Conservation (phyloP, 2,797 vertebrate species). For the Anableps anableps region DNA sequence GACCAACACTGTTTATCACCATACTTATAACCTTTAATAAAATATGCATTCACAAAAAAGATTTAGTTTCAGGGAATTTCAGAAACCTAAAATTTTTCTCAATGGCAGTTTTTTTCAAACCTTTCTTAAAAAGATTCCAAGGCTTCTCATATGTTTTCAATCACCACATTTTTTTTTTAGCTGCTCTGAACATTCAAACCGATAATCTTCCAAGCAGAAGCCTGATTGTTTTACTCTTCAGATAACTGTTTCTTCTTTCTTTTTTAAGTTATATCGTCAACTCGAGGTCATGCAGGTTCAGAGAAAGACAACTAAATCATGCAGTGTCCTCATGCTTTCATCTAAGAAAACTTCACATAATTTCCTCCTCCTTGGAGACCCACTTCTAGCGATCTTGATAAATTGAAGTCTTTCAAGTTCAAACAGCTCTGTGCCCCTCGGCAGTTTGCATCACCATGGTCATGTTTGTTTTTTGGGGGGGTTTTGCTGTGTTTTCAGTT, state of each 20-base stretch:
- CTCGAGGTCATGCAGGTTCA: conserved; percentile 32
- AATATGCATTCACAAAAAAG: not conserved
- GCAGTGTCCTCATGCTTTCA: conserved; percentile 58
- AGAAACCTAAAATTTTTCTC: not conserved
- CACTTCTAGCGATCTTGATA: conserved; percentile 56
- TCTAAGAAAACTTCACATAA: conserved; percentile 58
- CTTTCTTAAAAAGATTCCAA: not conserved
- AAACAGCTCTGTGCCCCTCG: conserved; percentile 46
- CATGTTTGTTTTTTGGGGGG: conserved; percentile 62
- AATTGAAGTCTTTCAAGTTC: conserved; percentile 59
- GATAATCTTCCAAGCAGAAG: conserved; percentile 18
- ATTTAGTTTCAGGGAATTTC: not conserved
- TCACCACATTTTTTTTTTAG: conserved; percentile 8
- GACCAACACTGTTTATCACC: not conserved
- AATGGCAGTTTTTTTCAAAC: too few species aligned
- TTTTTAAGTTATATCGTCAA: conserved; percentile 19
- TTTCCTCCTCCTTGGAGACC: conserved; percentile 56
- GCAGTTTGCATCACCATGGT: conserved; percentile 28
- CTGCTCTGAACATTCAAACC: conserved; percentile 25
- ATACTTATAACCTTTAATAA: not conserved
- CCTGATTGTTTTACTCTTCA: conserved; percentile 38
- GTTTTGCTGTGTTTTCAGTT: conserved; percentile 48
- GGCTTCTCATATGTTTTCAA: conserved; percentile 14
- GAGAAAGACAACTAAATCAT: conserved; percentile 44
- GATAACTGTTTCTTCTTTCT: conserved; percentile 26